phyloP scores from a whole-genome alignment of 30 jellyfish, hydroid and myxozoan genomes.

The Aurelia aurita region DNA sequence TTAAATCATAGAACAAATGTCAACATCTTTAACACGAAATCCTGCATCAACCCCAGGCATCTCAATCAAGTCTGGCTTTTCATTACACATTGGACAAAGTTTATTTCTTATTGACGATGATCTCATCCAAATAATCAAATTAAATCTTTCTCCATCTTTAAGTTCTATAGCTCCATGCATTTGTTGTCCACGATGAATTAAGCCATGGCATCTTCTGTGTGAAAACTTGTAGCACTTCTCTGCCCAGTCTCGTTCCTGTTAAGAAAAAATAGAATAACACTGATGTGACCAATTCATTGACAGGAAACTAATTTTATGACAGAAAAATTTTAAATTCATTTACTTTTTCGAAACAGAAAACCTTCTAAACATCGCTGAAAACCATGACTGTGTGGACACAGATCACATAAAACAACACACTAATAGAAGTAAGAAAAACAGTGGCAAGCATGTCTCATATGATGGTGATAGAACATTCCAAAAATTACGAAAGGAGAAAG shows the following conservation, averaged over 20 bases:
- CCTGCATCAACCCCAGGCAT: conserved; percentile 91
- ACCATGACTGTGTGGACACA: too few species aligned
- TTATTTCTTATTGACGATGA: conserved; percentile 80
- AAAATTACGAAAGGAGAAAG: too few species aligned
- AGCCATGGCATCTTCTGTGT: conserved; percentile 67
- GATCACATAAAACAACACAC: too few species aligned
- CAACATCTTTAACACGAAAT: conserved; percentile 49
- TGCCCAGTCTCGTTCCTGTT: conserved; percentile 55
- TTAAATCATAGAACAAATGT: conserved; percentile 46
- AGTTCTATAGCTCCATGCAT: conserved; percentile 96
- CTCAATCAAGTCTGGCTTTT: conserved; percentile 65
- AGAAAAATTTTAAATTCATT: too few species aligned
- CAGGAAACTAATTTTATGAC: too few species aligned
- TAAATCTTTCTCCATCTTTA: conserved; percentile 80
- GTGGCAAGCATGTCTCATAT: too few species aligned
- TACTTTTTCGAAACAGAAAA: too few species aligned
- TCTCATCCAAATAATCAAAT: conserved; percentile 92
- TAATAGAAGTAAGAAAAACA: too few species aligned
- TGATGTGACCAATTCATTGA: too few species aligned
- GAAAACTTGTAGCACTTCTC: conserved; percentile 35
- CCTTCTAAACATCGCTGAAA: too few species aligned
- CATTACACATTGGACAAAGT: conserved; percentile 92
- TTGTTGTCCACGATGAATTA: conserved; percentile 89
- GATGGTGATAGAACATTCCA: too few species aligned
- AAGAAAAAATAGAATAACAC: not conserved